These are phyloP conservation scores for Apodemia hepburni DNA, from an alignment of 2,888 invertebrate species.

Conservation along the genomic window DNA sequence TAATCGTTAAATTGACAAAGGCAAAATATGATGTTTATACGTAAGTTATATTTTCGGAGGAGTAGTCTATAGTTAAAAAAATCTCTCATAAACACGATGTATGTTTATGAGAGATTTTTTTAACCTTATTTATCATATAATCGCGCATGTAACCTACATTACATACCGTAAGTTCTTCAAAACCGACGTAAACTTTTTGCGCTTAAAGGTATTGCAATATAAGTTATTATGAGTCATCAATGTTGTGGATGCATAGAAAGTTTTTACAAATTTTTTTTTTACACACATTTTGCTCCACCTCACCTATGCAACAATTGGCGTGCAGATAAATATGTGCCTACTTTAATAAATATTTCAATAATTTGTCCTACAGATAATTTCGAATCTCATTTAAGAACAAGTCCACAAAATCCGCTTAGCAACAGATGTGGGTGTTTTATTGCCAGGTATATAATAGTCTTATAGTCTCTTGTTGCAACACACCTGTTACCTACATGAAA, in stretches of 20 bases:
- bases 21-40: too few relatives aligned
- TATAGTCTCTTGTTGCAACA: neutral
- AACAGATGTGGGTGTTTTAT: slow-evolving; percentile 5
- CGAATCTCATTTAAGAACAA: neutral
- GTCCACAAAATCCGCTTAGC: slow-evolving; percentile 1
- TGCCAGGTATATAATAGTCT: neutral
- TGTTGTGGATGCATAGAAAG: neutral
- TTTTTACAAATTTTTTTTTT: neutral
- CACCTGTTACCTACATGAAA: neutral
- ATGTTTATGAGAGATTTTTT: too few relatives aligned
- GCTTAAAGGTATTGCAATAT: too few relatives aligned
- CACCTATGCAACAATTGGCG: neutral
- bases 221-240: neutral
- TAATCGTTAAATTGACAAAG: too few relatives aligned
- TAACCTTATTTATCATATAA: too few relatives aligned
- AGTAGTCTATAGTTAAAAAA: too few relatives aligned
- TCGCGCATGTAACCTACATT: too few relatives aligned
- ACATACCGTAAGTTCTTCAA: too few relatives aligned
- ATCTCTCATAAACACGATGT: too few relatives aligned
- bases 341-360: neutral
- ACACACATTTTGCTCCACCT: neutral
- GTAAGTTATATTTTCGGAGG: too few relatives aligned
- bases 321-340: neutral
- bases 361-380: neutral
- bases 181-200: too few relatives aligned